Percentiles rank a stretch among this genome's conserved stretches.
These are phyloP conservation scores for Forbesichthys papilliferus DNA, from an alignment of 2,113 vertebrate species.

Conservation along the genomic window DNA sequence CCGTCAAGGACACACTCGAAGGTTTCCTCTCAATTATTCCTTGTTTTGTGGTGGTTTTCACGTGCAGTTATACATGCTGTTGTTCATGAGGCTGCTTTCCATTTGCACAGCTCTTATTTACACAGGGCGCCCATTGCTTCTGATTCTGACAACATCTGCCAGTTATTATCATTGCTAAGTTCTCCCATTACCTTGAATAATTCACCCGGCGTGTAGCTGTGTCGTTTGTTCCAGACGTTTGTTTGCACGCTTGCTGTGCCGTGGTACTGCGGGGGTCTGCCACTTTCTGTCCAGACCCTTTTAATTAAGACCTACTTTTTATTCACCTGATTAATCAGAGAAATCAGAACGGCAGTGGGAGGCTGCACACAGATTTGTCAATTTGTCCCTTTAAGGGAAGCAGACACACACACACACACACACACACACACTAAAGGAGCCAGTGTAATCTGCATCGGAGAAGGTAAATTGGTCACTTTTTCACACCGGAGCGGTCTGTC, in stretches of 20 bases:
- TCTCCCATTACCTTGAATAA: constrained; percentile 72
- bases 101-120: constrained; percentile 47
- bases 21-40: constrained; percentile 38
- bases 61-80: constrained; percentile 47
- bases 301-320: constrained; percentile 77
- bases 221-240: constrained; percentile 66
- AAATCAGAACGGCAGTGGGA: constrained; percentile 71
- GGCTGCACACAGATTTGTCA: constrained; percentile 75
- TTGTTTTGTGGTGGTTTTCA: constrained; percentile 25
- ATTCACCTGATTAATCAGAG: constrained; percentile 78
- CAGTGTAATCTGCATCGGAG: constrained; percentile 71
- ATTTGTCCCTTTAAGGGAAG: constrained; percentile 68
- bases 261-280: constrained; percentile 63
- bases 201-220: constrained; percentile 57
- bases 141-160: constrained; percentile 67
- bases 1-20: constrained; percentile 67
- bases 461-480: constrained; percentile 76
- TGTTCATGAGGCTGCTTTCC: constrained; percentile 54
- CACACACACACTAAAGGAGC: constrained; percentile 53
- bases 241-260: constrained; percentile 49
- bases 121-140: constrained; percentile 48
- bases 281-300: constrained; percentile 69
- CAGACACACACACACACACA: constrained; percentile 42
- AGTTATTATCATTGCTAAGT: constrained; percentile 69
- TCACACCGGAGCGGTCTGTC: constrained; percentile 70